Evolutionary conservation across 2,113 vertebrate genomes (phyloP).

Genomic region (Neodontobutis hainanensis): DNA sequence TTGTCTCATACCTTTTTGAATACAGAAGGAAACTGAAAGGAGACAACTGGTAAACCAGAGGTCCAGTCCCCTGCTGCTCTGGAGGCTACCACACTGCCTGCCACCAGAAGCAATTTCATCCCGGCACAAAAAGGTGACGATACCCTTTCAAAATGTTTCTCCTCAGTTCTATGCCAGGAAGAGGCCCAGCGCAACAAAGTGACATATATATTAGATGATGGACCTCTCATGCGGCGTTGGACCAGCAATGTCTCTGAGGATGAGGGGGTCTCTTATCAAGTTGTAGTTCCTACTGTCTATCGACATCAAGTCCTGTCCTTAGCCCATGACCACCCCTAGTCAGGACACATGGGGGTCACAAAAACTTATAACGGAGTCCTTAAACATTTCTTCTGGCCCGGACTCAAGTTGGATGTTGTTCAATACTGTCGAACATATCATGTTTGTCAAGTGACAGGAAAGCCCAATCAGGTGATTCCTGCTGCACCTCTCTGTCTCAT

Average conservation of each 20-base stretch:
- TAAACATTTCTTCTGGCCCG: constrained; percentile 23
- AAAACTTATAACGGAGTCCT: constrained; percentile 11
- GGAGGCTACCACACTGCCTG: not conserved
- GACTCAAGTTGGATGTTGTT: constrained; percentile 13
- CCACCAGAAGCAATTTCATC: not conserved
- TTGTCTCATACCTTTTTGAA: not conserved
- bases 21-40: not conserved
- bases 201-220: not conserved
- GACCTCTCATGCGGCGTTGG: not conserved
- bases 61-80: not conserved
- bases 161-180: not conserved
- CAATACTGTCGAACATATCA: constrained; percentile 7
- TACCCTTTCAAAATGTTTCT: not conserved
- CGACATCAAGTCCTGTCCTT: not conserved
- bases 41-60: not conserved
- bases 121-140: not conserved
- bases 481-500: constrained; percentile 13
- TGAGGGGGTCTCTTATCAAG: not conserved
- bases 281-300: not conserved
- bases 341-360: constrained; percentile 7
- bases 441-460: constrained; percentile 4
- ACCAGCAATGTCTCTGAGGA: not conserved
- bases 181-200: not conserved
- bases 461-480: constrained; percentile 10
- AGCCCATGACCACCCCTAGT: constrained; percentile 11